phyloP scores from a whole-genome alignment of 2,888 invertebrate genomes.

The Masnerella sp. region DNA sequence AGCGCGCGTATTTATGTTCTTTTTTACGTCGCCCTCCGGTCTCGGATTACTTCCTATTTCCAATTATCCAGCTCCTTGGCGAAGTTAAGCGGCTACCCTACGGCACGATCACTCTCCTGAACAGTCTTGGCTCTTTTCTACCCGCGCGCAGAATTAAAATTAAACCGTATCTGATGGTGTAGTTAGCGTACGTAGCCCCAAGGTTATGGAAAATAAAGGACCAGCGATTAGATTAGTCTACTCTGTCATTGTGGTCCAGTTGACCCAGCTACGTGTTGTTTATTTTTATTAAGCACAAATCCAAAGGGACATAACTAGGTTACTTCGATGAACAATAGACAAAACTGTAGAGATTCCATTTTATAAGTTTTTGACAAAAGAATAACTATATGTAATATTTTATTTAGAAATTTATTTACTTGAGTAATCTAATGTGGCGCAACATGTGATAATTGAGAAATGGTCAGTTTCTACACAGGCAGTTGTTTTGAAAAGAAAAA shows the following conservation, averaged over 20 bases:
- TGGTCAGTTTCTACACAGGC: no score
- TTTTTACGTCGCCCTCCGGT: constrained; percentile 14
- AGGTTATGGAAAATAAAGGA: constrained; percentile 23
- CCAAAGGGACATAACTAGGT: no score
- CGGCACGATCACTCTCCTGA: constrained; percentile 3
- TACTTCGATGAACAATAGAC: no score
- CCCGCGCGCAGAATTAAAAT: constrained; percentile 19
- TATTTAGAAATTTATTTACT: no score
- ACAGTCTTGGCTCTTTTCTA: constrained; percentile 12
- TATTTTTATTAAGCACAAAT: constrained; percentile 13
- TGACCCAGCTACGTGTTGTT: constrained; percentile 8
- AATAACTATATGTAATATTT: no score
- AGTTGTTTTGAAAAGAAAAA: no score
- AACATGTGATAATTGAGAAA: no score
- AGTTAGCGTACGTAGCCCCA: background rate
- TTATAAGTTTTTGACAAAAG: no score
- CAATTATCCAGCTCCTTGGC: constrained; percentile 19
- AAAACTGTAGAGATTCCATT: no score
- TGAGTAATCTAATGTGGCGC: no score
- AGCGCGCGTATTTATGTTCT: background rate
- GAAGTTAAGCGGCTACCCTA: constrained; percentile 9
- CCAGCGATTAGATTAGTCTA: constrained; percentile 16
- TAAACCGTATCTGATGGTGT: constrained; percentile 24
- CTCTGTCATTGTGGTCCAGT: background rate
- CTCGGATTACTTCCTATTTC: constrained; percentile 19